Evolutionary conservation across 2,888 invertebrate species (phyloP), one percentile per base, ranked within the genome.

Genomic region (Diaprepes abbreviatus): DNA sequence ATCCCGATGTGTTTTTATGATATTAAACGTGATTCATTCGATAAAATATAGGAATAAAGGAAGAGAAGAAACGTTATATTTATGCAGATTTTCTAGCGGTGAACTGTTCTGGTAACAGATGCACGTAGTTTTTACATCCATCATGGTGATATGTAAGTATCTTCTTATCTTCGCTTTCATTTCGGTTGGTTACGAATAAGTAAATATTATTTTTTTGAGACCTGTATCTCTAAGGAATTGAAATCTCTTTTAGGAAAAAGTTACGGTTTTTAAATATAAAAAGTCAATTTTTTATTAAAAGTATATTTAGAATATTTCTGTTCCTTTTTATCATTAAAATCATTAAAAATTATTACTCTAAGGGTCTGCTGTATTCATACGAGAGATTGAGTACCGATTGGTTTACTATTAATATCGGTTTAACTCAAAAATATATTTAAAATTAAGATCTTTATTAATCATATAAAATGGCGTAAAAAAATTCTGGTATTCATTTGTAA

Each of bases 51-150:
- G 60, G 60, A 59, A 40, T 52, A 55, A 35, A 17, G 16, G 43
- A 17, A 73, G 75, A 73, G 77, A 78, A 79, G 78, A 77, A 78
- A 79, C 75, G 76, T 77, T 74, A 77, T 77, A 78, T 78, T 78
- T 78, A 79, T 79, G 77, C 75, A 79, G 75, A 76, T 77, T 73
- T 65, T 14, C 2, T 36, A 70, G 66, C 73, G 66, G 73, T 73
- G 74, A 77, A 73, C 73, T 73, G 74, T 52, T 64, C 69, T 57
- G 69, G 73, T 65, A 78, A 78, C 78, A 78, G 77, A 77, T 79
- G 79, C 79, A 78, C 79, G 79, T 78, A 76, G 72, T 76, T 76
- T 73, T 74, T 75, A 73, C 79, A 80, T 80, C 75, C 77, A 79
- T 79, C 79, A 79, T 78, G 75, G 73, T 76, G 75, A 79, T 78